phyloP scores from a whole-genome alignment of 2,113 vertebrate species.

The Otocyon megalotis region DNA sequence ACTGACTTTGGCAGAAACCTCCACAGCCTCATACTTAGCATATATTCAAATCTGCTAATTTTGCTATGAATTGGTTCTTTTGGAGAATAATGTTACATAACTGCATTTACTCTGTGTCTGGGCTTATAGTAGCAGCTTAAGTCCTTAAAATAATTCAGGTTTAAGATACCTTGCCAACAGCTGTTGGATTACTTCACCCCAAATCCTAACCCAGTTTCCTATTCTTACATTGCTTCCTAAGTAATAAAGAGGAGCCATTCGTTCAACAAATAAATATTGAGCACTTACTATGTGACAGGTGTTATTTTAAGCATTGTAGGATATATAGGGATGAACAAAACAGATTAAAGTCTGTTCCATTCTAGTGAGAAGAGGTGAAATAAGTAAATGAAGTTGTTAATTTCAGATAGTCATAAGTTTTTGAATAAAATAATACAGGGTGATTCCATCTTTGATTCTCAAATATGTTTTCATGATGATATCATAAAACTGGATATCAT shows the following conservation, averaged over 20 bases:
- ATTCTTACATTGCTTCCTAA: neutral
- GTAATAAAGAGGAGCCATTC: neutral
- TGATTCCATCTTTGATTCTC: neutral
- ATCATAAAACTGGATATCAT: neutral
- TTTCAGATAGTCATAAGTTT: neutral
- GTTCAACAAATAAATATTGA: conserved; percentile 11
- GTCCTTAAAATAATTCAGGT: conserved; percentile 48
- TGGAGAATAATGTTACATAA: conserved; percentile 17
- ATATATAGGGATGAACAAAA: neutral
- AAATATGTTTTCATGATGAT: neutral
- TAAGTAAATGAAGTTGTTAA: neutral
- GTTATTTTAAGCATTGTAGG: neutral
- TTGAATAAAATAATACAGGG: neutral
- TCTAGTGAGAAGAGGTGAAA: neutral
- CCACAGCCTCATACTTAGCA: neutral
- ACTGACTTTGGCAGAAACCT: conserved; percentile 49
- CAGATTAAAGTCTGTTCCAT: neutral
- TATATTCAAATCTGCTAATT: conserved; percentile 32
- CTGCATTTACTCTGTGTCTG: conserved; percentile 7
- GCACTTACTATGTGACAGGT: neutral
- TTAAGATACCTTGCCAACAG: neutral
- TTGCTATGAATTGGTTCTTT: conserved; percentile 34
- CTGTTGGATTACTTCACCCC: neutral
- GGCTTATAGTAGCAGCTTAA: conserved; percentile 1
- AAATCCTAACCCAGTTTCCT: neutral